A percentile compares a stretch with the other conserved stretches of the same genome.
Conservation (phyloP, 2,797 vertebrate genomes). For the Dryobates pubescens region DNA sequence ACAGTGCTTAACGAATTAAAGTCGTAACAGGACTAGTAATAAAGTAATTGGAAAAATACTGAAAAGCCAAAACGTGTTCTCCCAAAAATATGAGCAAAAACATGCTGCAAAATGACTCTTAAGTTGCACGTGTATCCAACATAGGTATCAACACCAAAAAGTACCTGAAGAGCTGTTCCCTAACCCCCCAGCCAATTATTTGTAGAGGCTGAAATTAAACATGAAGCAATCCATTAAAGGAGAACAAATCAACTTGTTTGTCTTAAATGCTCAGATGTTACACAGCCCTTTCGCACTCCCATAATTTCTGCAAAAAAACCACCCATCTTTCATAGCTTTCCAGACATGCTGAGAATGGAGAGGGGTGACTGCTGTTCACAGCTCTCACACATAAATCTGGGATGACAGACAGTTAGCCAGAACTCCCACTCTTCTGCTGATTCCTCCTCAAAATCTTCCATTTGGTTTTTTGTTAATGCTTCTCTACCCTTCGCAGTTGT, state of each 20-base stretch:
- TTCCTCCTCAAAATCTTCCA: neutral
- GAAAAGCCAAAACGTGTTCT: neutral
- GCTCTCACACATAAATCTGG: neutral
- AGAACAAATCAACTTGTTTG: neutral
- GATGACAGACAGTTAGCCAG: neutral
- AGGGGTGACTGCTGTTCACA: neutral
- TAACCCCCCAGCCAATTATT: neutral
- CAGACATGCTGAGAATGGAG: neutral
- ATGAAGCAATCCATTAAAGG: neutral
- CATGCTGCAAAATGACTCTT: neutral
- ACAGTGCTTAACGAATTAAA: neutral
- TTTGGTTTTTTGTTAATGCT: neutral
- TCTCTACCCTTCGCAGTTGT: neutral
- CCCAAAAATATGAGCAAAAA: neutral
- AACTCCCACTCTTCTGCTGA: neutral
- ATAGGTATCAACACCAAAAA: neutral
- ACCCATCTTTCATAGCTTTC: neutral
- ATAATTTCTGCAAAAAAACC: neutral
- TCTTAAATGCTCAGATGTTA: neutral
- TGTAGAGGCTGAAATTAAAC: neutral
- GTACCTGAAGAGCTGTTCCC: neutral
- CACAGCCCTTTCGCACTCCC: neutral
- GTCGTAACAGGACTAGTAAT: neutral
- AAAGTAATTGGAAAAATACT: neutral
- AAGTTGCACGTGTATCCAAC: neutral